Evolutionary conservation across 2,797 vertebrate genomes (phyloP).

Genomic region (Ara ararauna): DNA sequence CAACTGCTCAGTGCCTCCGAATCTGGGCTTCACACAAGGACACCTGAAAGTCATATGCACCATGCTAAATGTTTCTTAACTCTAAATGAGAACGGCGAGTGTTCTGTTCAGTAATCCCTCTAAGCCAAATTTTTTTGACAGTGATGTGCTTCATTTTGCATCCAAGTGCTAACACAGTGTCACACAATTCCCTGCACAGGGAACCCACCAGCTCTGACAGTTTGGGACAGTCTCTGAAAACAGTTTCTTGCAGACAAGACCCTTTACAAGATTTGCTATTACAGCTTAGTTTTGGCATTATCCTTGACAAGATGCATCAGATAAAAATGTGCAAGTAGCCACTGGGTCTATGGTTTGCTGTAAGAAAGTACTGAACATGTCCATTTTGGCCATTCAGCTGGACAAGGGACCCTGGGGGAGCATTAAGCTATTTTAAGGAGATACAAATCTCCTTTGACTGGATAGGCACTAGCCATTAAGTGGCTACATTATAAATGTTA

Average conservation of each 20-base stretch:
- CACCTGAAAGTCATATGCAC: neutral
- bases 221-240: neutral
- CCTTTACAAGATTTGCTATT: neutral
- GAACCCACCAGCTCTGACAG: neutral
- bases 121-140: neutral
- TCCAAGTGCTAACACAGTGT: neutral
- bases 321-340: constrained; percentile 17
- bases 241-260: neutral
- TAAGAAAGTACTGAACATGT: neutral
- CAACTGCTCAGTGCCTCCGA: neutral
- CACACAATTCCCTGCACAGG: neutral
- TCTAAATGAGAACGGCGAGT: fast-evolving
- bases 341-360: constrained; percentile 33
- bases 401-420: constrained; percentile 34
- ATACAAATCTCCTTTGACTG: constrained; percentile 65
- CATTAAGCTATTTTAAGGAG: constrained; percentile 32
- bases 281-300: neutral
- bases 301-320: constrained; percentile 38
- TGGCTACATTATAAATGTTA: constrained; percentile 63
- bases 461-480: constrained; percentile 54
- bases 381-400: constrained; percentile 58
- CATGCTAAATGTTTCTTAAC: neutral
- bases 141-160: neutral
- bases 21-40: neutral
- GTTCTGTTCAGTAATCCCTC: neutral